These are phyloP conservation scores for Volucella bombylans DNA, from an alignment of 2,888 invertebrate species.

Conservation along the genomic window DNA sequence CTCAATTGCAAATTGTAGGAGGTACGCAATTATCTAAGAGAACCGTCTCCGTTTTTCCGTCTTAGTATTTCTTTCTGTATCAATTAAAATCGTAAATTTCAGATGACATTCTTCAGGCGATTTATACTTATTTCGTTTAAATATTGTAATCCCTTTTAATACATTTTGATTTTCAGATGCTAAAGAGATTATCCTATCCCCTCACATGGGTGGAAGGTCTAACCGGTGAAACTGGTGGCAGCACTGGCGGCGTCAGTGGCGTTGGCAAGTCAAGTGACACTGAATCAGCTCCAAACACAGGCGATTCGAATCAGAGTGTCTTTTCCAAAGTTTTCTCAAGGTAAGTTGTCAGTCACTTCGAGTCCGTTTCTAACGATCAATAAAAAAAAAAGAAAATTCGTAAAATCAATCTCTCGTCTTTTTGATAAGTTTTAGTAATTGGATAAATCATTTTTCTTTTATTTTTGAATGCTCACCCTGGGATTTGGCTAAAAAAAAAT, in stretches of 20 bases:
- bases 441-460: slow-evolving; percentile 68
- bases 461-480: slow-evolving; percentile 75
- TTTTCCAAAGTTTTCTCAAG: slow-evolving; percentile 96
- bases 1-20: too few species aligned
- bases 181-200: slow-evolving; percentile 95
- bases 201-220: slow-evolving; percentile 95
- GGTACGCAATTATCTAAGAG: too few species aligned
- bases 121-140: not conserved
- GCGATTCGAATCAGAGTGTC: slow-evolving; percentile 87
- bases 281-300: slow-evolving; percentile 83
- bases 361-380: not conserved
- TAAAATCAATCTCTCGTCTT: slow-evolving; percentile 36
- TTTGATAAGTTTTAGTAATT: slow-evolving; percentile 61
- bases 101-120: too few species aligned
- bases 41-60: too few species aligned
- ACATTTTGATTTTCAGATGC: slow-evolving; percentile 86
- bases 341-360: slow-evolving; percentile 83
- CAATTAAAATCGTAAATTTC: too few species aligned
- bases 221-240: slow-evolving; percentile 87
- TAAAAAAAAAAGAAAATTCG: slow-evolving; percentile 22
- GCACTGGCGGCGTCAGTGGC: slow-evolving; percentile 74
- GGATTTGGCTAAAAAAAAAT: slow-evolving; percentile 77
- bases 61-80: too few species aligned
- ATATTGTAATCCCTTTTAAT: too few species aligned
- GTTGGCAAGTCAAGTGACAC: slow-evolving; percentile 80